phyloP scores from a whole-genome alignment of 2,113 vertebrate genomes.

The Zosterops borbonicus region DNA sequence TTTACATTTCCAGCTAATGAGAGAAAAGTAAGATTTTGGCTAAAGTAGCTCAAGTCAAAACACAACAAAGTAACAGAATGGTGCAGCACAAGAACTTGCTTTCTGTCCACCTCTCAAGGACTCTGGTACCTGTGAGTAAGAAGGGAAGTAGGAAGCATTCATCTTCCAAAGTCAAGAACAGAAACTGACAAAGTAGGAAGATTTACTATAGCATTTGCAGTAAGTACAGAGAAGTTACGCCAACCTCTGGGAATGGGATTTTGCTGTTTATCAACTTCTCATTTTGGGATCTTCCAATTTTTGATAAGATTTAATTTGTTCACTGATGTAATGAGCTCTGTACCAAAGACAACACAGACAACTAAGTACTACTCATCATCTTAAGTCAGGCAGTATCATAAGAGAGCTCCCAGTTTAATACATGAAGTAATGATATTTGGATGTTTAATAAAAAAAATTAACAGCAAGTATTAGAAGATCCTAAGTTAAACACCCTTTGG shows the following conservation, averaged over 20 bases:
- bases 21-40: neutral
- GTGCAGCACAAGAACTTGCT: neutral
- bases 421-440: neutral
- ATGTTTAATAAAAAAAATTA: neutral
- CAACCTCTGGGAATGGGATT: neutral
- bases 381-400: neutral
- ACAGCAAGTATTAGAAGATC: neutral
- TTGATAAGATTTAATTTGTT: neutral
- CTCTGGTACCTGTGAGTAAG: neutral
- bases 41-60: neutral
- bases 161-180: neutral
- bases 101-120: neutral
- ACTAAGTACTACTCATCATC: neutral
- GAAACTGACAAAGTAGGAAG: neutral
- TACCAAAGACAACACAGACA: neutral
- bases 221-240: neutral
- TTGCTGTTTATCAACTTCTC: neutral
- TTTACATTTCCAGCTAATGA: neutral
- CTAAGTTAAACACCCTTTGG: rapidly evolving
- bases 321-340: neutral
- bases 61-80: neutral
- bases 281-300: neutral
- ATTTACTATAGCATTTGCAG: neutral
- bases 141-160: neutral
- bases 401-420: neutral